Percentiles rank a stretch among this genome's conserved stretches.
Evolutionary conservation across 2,888 invertebrate species (phyloP).

Genomic region (Amorpha juglandis): DNA sequence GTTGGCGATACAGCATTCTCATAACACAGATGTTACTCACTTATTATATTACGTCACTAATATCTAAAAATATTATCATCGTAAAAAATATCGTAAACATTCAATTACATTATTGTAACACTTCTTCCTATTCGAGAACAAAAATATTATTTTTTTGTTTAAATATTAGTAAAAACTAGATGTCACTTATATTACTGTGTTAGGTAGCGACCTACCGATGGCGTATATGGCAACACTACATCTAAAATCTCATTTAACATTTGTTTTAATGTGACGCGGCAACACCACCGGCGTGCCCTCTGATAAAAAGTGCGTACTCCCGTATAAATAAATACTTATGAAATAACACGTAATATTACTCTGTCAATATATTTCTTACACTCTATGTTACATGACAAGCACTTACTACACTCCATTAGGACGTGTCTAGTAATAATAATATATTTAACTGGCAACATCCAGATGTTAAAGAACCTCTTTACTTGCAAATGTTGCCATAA

Average conservation of each 20-base stretch:
- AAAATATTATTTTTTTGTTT: slow-evolving; percentile 71
- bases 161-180: slow-evolving; percentile 79
- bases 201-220: slow-evolving; percentile 67
- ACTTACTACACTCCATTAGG: slow-evolving; percentile 60
- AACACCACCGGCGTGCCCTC: slow-evolving; percentile 54
- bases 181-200: slow-evolving; percentile 69
- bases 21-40: slow-evolving; percentile 69
- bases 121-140: slow-evolving; percentile 75
- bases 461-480: slow-evolving; percentile 46
- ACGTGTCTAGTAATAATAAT: slow-evolving; percentile 50
- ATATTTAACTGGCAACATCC: slow-evolving; percentile 59
- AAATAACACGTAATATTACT: slow-evolving; percentile 72
- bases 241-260: slow-evolving; percentile 54
- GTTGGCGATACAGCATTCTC: slow-evolving; percentile 44
- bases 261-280: slow-evolving; percentile 51
- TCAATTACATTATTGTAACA: slow-evolving; percentile 74
- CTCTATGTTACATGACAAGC: slow-evolving; percentile 79
- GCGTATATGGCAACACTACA: slow-evolving; percentile 65
- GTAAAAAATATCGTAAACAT: slow-evolving; percentile 79
- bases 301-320: slow-evolving; percentile 65
- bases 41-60: slow-evolving; percentile 53
- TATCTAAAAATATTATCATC: slow-evolving; percentile 66
- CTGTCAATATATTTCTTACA: slow-evolving; percentile 74
- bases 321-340: slow-evolving; percentile 80
- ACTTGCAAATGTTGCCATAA: slow-evolving; percentile 53